Percentiles rank a stretch among this genome's conserved stretches.
phyloP scores from a whole-genome alignment of 1,140 invertebrate species.

The Ctenoplectra terminalis region DNA sequence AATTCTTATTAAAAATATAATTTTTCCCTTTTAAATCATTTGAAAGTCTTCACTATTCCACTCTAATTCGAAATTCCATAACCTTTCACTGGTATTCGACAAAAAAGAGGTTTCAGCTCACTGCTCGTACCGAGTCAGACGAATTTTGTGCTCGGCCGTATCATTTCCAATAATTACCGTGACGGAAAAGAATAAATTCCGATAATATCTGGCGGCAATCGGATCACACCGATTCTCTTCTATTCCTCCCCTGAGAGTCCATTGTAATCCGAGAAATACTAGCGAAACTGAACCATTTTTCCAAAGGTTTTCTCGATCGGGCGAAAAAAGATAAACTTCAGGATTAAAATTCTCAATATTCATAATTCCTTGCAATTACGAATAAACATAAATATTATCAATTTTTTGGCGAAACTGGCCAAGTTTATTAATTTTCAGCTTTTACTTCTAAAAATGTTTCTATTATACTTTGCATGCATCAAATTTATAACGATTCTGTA shows the following conservation, averaged over 20 bases:
- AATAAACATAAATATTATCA: background rate
- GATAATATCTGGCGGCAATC: conserved; percentile 31
- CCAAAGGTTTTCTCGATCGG: background rate
- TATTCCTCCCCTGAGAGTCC: background rate
- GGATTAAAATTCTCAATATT: background rate
- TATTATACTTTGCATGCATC: too few relatives aligned
- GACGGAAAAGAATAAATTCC: conserved; percentile 33
- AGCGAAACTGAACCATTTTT: background rate
- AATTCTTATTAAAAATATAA: background rate
- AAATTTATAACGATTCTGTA: too few relatives aligned
- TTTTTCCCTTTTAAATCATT: background rate
- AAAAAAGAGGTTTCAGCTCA: background rate
- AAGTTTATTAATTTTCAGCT: too few relatives aligned
- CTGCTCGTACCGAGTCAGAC: background rate
- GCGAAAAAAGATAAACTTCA: background rate
- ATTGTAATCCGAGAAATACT: background rate
- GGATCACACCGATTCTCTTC: conserved; percentile 12
- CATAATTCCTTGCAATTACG: background rate
- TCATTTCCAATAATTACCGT: conserved; percentile 37
- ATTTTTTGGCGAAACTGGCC: background rate
- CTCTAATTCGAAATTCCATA: background rate
- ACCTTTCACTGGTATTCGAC: background rate
- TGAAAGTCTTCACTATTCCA: too few relatives aligned
- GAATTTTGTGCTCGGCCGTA: conserved; percentile 3
- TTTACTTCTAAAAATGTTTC: too few relatives aligned